phyloP scores from a whole-genome alignment of 2,888 invertebrate species.

The Syrista parreyssii region DNA sequence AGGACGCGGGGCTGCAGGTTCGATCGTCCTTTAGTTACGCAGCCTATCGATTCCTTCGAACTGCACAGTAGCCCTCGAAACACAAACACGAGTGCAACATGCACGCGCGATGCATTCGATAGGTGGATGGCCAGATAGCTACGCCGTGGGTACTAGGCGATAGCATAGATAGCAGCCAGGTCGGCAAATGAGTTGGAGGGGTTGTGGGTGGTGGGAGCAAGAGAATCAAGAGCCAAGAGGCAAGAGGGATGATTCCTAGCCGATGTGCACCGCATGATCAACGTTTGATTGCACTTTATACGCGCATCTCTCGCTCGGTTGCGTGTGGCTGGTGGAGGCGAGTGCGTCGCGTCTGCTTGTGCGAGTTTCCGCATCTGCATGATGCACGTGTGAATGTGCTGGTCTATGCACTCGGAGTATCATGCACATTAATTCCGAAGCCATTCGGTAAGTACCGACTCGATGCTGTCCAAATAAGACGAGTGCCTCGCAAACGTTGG shows the following conservation, averaged over 20 bases:
- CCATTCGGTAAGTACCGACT: not conserved
- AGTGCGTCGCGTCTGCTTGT: not conserved
- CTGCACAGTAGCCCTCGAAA: constrained; percentile 50
- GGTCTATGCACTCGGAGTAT: not conserved
- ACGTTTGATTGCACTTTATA: constrained; percentile 54
- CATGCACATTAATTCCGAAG: not conserved
- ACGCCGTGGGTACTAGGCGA: not conserved
- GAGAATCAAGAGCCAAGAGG: constrained; percentile 29
- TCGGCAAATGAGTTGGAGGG: not conserved
- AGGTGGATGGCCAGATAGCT: constrained; percentile 27
- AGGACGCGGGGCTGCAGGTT: constrained; percentile 21
- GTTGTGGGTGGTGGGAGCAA: not conserved
- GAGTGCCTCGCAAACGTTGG: not conserved
- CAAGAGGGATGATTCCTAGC: constrained; percentile 39
- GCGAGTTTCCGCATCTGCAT: not conserved
- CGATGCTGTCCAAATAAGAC: not conserved
- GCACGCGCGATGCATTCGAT: constrained; percentile 56
- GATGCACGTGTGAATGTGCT: not conserved
- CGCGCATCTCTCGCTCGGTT: constrained; percentile 10
- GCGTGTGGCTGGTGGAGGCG: not conserved
- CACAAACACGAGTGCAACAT: constrained; percentile 52
- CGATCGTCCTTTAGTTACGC: constrained; percentile 55
- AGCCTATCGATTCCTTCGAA: constrained; percentile 55
- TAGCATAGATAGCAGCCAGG: not conserved
- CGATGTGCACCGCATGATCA: constrained; percentile 44